A percentile compares a stretch with the other conserved stretches of the same genome.
phyloP scores from a whole-genome alignment of 1,140 invertebrate genomes.

The Eriocheir sinensis region DNA sequence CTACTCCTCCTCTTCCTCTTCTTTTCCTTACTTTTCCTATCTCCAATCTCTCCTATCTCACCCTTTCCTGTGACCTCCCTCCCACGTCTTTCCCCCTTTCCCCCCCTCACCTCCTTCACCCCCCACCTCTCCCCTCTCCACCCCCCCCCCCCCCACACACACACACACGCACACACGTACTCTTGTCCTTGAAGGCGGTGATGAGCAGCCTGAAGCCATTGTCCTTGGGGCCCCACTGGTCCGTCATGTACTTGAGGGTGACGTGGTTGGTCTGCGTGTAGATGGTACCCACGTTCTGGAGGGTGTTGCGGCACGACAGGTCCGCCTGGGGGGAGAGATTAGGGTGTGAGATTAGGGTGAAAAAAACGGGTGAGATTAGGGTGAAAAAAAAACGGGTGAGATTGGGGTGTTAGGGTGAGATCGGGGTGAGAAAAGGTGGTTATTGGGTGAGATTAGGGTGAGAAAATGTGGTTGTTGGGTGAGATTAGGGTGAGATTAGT shows the following conservation, averaged over 20 bases:
- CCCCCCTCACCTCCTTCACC: too few relatives aligned
- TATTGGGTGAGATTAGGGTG: background rate
- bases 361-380: background rate
- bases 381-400: background rate
- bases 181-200: conserved; percentile 91
- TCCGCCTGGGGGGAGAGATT: conserved; percentile 82
- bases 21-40: too few relatives aligned
- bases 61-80: too few relatives aligned
- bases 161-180: conserved; percentile 7
- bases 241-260: conserved; percentile 95
- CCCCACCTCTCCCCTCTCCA: background rate
- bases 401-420: background rate
- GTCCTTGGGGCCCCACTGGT: conserved; percentile 93
- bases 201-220: conserved; percentile 96
- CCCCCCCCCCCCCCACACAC: background rate
- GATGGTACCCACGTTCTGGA: conserved; percentile 91
- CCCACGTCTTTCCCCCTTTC: background rate
- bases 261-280: conserved; percentile 96
- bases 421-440: background rate
- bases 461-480: background rate
- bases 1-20: too few relatives aligned
- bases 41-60: background rate
- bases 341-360: background rate
- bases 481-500: background rate
- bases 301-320: conserved; percentile 94